A percentile compares a stretch with the other conserved stretches of the same genome.
phyloP scores from a whole-genome alignment of 2,797 vertebrate genomes.

The Gallinago stenura region DNA sequence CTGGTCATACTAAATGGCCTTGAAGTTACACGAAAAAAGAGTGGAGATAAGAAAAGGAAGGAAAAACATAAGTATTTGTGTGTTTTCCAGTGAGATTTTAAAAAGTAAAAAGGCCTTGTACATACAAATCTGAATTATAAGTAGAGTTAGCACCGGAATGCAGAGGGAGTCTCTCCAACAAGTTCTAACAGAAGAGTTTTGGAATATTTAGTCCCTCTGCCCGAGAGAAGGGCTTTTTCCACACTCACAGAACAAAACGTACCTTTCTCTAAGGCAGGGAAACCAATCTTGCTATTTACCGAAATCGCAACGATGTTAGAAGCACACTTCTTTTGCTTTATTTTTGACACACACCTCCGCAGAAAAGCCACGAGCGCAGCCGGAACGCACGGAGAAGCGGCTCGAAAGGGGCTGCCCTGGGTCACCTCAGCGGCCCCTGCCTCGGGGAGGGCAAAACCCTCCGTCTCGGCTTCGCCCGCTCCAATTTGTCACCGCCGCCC shows the following conservation, averaged over 20 bases:
- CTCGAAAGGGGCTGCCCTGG: rapidly evolving
- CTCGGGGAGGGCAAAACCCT: rapidly evolving
- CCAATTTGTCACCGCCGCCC: rapidly evolving
- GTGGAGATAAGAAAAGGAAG: rapidly evolving
- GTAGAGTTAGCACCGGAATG: not conserved
- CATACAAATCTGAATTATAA: rapidly evolving
- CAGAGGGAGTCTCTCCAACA: rapidly evolving
- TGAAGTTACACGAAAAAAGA: not conserved
- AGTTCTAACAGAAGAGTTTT: rapidly evolving
- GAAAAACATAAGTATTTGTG: not conserved
- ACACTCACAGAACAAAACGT: rapidly evolving
- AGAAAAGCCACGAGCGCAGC: rapidly evolving
- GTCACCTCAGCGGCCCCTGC: rapidly evolving
- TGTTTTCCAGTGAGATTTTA: not conserved
- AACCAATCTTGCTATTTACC: rapidly evolving
- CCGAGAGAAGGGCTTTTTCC: rapidly evolving
- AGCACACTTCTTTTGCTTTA: rapidly evolving
- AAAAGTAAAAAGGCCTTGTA: rapidly evolving
- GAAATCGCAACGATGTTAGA: rapidly evolving
- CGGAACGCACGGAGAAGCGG: rapidly evolving
- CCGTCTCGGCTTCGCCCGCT: rapidly evolving
- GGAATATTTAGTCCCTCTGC: rapidly evolving
- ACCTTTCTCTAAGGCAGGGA: not conserved
- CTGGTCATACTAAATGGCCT: rapidly evolving
- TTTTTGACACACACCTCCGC: rapidly evolving